A percentile compares a stretch with the other conserved stretches of the same genome.
Conservation (phyloP, 2,888 invertebrate genomes). For the Stenolophus ochropezus region DNA sequence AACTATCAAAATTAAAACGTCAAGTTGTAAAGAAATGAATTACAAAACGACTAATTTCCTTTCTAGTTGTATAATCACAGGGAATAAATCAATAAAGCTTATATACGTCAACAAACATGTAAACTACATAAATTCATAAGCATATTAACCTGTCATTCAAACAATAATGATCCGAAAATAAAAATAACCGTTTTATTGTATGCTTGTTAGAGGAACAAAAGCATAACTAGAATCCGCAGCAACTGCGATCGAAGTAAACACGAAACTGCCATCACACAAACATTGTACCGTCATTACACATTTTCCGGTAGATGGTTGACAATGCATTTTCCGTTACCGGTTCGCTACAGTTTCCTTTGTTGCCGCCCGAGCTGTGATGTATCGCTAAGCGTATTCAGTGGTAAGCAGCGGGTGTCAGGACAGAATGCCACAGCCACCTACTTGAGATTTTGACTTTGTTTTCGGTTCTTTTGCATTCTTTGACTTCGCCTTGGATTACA, state of each 20-base stretch:
- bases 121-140: background rate
- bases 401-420: constrained; percentile 43
- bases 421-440: constrained; percentile 27
- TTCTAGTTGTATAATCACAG: background rate
- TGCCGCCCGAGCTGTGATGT: constrained; percentile 46
- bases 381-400: constrained; percentile 41
- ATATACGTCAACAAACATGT: constrained; percentile 1
- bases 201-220: constrained; percentile 19
- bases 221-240: constrained; percentile 17
- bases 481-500: constrained; percentile 23
- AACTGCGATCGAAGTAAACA: constrained; percentile 42
- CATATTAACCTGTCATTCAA: constrained; percentile 6
- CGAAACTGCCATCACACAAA: constrained; percentile 48
- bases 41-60: constrained; percentile 1
- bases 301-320: constrained; percentile 51
- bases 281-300: constrained; percentile 37
- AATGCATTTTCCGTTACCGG: constrained; percentile 54
- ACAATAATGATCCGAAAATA: constrained; percentile 8
- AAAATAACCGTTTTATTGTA: background rate
- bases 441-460: constrained; percentile 27
- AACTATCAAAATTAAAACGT: background rate
- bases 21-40: background rate
- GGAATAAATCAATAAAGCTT: background rate
- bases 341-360: constrained; percentile 47
- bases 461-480: constrained; percentile 43